A percentile compares a stretch with the other conserved stretches of the same genome.
phyloP scores from a whole-genome alignment of 1,140 invertebrate genomes.

The Drosophila mayri region DNA sequence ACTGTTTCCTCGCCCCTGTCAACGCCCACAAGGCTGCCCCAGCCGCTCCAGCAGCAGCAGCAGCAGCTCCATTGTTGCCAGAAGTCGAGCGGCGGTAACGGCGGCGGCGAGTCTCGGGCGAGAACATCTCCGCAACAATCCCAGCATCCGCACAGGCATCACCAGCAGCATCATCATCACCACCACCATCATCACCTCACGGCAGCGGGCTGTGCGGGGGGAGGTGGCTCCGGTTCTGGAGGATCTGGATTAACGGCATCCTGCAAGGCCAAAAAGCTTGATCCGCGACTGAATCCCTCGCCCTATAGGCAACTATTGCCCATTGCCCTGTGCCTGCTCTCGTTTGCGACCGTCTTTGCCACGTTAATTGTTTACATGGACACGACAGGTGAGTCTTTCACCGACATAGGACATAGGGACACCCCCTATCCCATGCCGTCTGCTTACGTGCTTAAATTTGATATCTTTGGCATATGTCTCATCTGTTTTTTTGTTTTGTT shows the following conservation, averaged over 20 bases:
- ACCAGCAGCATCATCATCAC: constrained; percentile 64
- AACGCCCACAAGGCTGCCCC: constrained; percentile 76
- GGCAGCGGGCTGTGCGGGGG: constrained; percentile 40
- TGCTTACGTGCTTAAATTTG: constrained; percentile 60
- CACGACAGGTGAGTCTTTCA: constrained; percentile 86
- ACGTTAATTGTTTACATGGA: constrained; percentile 89
- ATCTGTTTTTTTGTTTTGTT: constrained; percentile 34
- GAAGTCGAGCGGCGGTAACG: constrained; percentile 31
- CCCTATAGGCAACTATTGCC: constrained; percentile 86
- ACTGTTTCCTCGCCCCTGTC: constrained; percentile 79
- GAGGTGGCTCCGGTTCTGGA: constrained; percentile 4
- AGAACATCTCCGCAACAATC: constrained; percentile 53
- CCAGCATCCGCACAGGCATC: constrained; percentile 56
- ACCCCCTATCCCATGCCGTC: constrained; percentile 17
- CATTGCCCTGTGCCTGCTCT: constrained; percentile 87
- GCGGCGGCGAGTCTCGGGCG: constrained; percentile 41
- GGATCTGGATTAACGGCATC: constrained; percentile 25
- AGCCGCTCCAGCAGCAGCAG: constrained; percentile 54
- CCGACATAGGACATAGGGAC: constrained; percentile 3
- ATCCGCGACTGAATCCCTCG: constrained; percentile 81
- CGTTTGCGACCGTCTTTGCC: constrained; percentile 89
- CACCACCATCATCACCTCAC: constrained; percentile 66
- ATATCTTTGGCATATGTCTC: constrained; percentile 78
- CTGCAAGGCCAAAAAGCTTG: constrained; percentile 79
- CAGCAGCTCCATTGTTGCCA: constrained; percentile 72